A percentile compares a stretch with the other conserved stretches of the same genome.
Evolutionary conservation across 2,797 vertebrate species (phyloP).

Genomic region (Clamator glandarius): DNA sequence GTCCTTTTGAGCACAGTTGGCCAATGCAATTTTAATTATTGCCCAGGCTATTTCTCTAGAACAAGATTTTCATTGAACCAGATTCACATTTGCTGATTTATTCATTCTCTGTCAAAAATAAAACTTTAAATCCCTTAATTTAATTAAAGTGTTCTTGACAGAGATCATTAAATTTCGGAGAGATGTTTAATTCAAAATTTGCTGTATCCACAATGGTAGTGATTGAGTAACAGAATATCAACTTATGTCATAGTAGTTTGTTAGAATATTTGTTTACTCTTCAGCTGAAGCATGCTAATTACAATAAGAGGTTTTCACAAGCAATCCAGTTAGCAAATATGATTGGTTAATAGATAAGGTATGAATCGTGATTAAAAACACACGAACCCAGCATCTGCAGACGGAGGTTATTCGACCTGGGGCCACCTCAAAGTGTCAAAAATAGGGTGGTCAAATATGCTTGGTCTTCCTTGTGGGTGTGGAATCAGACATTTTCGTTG

Average conservation of each 20-base stretch:
- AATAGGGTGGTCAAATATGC: not conserved
- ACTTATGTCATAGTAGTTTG: constrained; percentile 75
- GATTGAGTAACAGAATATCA: constrained; percentile 78
- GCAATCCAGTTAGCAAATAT: constrained; percentile 72
- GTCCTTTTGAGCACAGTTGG: not conserved
- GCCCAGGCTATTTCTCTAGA: not conserved
- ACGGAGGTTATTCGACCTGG: constrained; percentile 10
- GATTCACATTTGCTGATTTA: constrained; percentile 36
- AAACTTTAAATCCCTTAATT: constrained; percentile 73
- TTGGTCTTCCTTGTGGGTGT: not conserved
- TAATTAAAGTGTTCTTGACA: constrained; percentile 77
- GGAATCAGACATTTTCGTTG: not conserved
- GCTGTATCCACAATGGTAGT: constrained; percentile 65
- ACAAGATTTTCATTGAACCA: not conserved
- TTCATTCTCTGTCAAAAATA: constrained; percentile 58
- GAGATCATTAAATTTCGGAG: constrained; percentile 74
- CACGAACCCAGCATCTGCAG: constrained; percentile 17
- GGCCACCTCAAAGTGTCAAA: not conserved
- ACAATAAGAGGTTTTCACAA: constrained; percentile 78
- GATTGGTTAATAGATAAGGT: constrained; percentile 75
- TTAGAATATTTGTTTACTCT: constrained; percentile 81
- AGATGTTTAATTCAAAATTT: constrained; percentile 77
- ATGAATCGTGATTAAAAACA: constrained; percentile 56
- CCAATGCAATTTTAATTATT: not conserved
- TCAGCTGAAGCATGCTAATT: constrained; percentile 76